These are phyloP conservation scores for Salvelinus sp. DNA, from an alignment of 2,113 vertebrate species.

Conservation along the genomic window DNA sequence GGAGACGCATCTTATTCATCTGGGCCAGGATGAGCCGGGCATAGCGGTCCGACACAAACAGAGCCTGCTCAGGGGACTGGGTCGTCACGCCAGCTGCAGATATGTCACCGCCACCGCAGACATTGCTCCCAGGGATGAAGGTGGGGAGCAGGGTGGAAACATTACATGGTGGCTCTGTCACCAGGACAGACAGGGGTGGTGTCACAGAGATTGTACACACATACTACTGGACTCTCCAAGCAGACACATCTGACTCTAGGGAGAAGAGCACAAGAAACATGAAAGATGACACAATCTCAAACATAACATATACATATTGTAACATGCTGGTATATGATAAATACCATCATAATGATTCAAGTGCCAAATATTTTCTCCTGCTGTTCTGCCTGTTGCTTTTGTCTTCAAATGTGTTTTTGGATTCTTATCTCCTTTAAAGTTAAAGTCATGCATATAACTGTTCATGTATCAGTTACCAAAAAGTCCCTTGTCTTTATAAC, in stretches of 20 bases:
- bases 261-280: not conserved
- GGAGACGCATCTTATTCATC: slow-evolving; percentile 89
- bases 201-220: slow-evolving; percentile 13
- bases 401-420: too few species aligned
- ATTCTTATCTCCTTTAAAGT: too few species aligned
- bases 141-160: slow-evolving; percentile 34
- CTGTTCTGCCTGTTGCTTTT: too few species aligned
- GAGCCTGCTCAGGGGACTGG: slow-evolving; percentile 55
- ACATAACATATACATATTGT: not conserved
- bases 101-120: slow-evolving; percentile 20
- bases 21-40: slow-evolving; percentile 88
- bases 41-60: slow-evolving; percentile 80
- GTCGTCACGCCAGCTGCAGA: slow-evolving; percentile 43
- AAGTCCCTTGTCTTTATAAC: too few species aligned
- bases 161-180: slow-evolving; percentile 63
- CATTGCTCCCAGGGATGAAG: slow-evolving; percentile 31
- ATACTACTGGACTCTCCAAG: slow-evolving; percentile 13
- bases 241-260: slow-evolving; percentile 12
- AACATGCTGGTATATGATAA: not conserved
- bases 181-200: not conserved
- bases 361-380: too few species aligned
- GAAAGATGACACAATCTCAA: not conserved
- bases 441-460: too few species aligned
- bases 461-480: too few species aligned
- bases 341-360: too few species aligned